Percentiles rank a stretch among this genome's conserved stretches.
Evolutionary conservation across 2,888 invertebrate genomes (phyloP).

Genomic region (Platerodrilus igneus): DNA sequence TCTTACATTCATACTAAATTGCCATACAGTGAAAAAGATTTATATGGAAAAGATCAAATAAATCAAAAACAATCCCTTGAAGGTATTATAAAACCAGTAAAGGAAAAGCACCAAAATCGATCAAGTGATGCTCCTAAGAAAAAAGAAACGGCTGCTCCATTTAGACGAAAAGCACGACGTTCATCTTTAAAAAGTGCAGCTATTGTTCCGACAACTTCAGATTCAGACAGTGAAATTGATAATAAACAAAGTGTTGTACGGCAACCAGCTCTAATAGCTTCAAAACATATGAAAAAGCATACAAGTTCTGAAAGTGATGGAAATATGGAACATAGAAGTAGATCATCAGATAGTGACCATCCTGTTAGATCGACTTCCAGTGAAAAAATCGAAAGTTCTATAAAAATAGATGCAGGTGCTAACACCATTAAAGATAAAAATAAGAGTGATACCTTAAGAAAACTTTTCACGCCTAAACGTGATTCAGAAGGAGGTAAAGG

Average conservation of each 20-base stretch:
- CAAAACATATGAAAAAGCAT: conserved; percentile 24
- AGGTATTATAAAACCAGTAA: conserved; percentile 35
- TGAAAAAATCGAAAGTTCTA: conserved; percentile 32
- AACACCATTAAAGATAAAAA: conserved; percentile 62
- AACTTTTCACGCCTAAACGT: conserved; percentile 57
- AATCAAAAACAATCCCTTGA: conserved; percentile 42
- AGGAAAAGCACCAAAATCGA: conserved; percentile 29
- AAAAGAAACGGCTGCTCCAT: conserved; percentile 38
- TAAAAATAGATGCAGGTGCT: conserved; percentile 47
- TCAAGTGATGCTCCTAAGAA: conserved; percentile 34
- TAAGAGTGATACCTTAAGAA: conserved; percentile 63
- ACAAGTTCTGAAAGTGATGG: conserved; percentile 33
- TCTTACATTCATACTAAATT: conserved; percentile 30
- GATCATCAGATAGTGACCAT: conserved; percentile 30
- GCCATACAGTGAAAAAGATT: conserved; percentile 29
- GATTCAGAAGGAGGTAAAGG: conserved; percentile 61
- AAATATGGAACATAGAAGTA: conserved; percentile 20
- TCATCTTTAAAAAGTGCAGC: conserved; percentile 37
- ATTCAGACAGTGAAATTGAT: conserved; percentile 44
- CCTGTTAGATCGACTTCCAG: conserved; percentile 1
- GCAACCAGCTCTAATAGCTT: conserved; percentile 19
- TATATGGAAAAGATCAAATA: conserved; percentile 24
- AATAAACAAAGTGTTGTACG: conserved; percentile 39
- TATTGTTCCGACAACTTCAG: conserved; percentile 40
- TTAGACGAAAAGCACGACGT: conserved; percentile 46